phyloP scores from a whole-genome alignment of 1,140 invertebrate species.

The Phortica variegata region DNA sequence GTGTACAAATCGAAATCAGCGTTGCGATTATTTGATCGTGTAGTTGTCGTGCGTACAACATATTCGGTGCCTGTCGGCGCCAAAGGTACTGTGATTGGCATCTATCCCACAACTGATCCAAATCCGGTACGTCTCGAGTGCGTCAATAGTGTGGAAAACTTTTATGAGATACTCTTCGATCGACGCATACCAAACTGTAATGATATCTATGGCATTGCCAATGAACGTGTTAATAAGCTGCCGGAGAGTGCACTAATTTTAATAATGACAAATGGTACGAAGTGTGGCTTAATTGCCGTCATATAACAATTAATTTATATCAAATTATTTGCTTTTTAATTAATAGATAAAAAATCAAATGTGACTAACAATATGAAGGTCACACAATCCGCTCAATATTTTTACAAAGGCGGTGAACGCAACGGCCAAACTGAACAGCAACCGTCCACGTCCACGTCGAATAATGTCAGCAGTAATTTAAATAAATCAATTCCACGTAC shows the following conservation, averaged over 20 bases:
- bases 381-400: too few relatives aligned
- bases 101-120: conserved; percentile 58
- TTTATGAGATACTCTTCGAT: conserved; percentile 47
- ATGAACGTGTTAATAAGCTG: conserved; percentile 42
- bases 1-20: conserved; percentile 58
- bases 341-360: too few relatives aligned
- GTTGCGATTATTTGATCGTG: conserved; percentile 77
- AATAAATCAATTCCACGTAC: too few relatives aligned
- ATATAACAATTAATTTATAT: too few relatives aligned
- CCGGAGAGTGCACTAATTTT: conserved; percentile 37
- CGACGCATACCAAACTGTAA: conserved; percentile 34
- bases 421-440: too few relatives aligned
- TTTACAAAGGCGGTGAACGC: too few relatives aligned
- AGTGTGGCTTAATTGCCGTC: too few relatives aligned
- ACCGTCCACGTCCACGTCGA: too few relatives aligned
- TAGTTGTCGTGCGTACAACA: conserved; percentile 73
- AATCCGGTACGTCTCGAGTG: conserved; percentile 53
- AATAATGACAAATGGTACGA: conserved; percentile 15
- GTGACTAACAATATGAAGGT: too few relatives aligned
- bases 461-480: too few relatives aligned
- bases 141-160: conserved; percentile 37
- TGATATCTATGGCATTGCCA: conserved; percentile 42
- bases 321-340: too few relatives aligned
- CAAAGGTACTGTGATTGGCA: conserved; percentile 78
- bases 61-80: conserved; percentile 75